phyloP scores from a whole-genome alignment of 2,797 vertebrate species.

The Tiaroga cobitis region DNA sequence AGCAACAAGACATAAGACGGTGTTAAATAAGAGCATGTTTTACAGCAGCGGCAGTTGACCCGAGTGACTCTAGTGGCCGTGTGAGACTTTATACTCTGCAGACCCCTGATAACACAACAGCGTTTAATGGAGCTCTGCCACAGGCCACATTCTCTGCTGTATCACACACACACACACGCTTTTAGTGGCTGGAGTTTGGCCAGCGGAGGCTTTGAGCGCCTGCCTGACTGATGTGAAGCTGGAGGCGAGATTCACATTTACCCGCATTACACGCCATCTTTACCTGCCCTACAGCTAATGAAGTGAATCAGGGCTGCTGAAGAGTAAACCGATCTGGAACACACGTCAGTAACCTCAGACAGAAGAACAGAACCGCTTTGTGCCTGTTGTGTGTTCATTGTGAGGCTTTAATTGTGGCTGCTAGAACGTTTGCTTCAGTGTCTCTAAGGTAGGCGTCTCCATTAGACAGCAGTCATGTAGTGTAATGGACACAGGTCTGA shows the following conservation, averaged over 20 bases:
- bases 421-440: background rate
- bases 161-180: background rate
- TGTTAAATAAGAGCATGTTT: conserved; percentile 52
- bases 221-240: conserved; percentile 9
- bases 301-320: conserved; percentile 41
- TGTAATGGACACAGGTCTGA: background rate
- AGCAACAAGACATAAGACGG: conserved; percentile 38
- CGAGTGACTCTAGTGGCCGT: background rate
- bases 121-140: background rate
- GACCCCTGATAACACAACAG: background rate
- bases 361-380: background rate
- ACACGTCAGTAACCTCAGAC: conserved; percentile 41
- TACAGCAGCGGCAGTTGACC: conserved; percentile 39
- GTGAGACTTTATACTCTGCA: background rate
- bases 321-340: conserved; percentile 56
- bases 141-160: background rate
- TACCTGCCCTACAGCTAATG: conserved; percentile 21
- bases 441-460: background rate
- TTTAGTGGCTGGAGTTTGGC: conserved; percentile 14
- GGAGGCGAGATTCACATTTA: conserved; percentile 22
- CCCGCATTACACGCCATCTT: conserved; percentile 24
- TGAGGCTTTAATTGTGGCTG: background rate
- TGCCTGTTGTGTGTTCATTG: background rate
- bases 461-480: background rate
- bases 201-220: background rate